A percentile compares a stretch with the other conserved stretches of the same genome.
Evolutionary conservation across 2,797 vertebrate species (phyloP).

Genomic region (Girardinus metallicus): DNA sequence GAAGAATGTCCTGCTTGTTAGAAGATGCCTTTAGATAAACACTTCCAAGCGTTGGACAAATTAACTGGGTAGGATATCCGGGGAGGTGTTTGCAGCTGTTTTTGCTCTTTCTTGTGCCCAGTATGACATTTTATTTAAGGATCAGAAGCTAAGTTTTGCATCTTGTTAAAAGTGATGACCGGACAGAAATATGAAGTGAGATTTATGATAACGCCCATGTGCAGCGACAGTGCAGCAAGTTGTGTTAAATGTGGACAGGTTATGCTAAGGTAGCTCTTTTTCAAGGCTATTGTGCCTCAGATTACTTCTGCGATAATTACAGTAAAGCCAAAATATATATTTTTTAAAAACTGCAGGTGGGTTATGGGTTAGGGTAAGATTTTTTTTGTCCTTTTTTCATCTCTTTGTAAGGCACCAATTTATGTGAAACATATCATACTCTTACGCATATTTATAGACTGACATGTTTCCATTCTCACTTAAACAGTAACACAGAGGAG

Average conservation of each 20-base stretch:
- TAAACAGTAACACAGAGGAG: background rate
- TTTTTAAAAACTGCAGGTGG: background rate
- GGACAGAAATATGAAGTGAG: background rate
- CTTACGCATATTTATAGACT: background rate
- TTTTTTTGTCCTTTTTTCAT: no score
- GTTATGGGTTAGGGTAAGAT: background rate
- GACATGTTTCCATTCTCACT: background rate
- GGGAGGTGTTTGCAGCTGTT: background rate
- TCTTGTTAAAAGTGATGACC: background rate
- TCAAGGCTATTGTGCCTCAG: background rate
- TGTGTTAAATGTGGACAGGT: background rate
- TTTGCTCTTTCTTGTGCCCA: background rate
- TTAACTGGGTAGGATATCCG: background rate
- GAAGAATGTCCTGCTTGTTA: background rate
- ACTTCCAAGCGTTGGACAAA: background rate
- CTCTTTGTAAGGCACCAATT: background rate
- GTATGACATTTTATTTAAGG: background rate
- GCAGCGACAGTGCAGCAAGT: background rate
- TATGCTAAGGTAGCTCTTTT: background rate
- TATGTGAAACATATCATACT: background rate
- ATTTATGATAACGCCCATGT: background rate
- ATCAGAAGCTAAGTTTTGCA: background rate
- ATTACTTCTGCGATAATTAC: background rate
- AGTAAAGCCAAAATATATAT: background rate
- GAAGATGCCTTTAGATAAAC: background rate